These are phyloP conservation scores for Morpho achilles DNA, from an alignment of 2,888 invertebrate genomes.

Conservation along the genomic window DNA sequence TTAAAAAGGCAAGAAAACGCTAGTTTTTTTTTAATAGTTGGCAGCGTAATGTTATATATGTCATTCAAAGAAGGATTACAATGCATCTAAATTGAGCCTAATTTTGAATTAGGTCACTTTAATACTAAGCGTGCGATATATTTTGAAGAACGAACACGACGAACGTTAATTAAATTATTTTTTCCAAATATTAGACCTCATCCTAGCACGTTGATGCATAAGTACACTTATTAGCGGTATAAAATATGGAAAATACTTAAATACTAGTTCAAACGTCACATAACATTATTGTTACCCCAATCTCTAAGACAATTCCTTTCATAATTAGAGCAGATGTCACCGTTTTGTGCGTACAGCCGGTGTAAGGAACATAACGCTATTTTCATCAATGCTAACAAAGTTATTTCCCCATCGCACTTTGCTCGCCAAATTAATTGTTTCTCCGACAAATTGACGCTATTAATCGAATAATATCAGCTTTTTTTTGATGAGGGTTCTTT, in stretches of 20 bases:
- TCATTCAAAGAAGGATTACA: too few relatives aligned
- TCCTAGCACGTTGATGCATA: too few relatives aligned
- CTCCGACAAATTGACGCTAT: slow-evolving; percentile 63
- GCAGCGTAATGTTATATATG: too few relatives aligned
- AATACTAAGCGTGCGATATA: too few relatives aligned
- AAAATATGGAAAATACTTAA: background rate
- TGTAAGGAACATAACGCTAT: slow-evolving; percentile 27
- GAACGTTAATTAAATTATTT: too few relatives aligned
- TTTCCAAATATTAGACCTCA: too few relatives aligned
- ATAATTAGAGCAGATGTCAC: slow-evolving; percentile 16
- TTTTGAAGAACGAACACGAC: too few relatives aligned
- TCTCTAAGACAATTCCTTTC: slow-evolving; percentile 10
- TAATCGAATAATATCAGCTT: slow-evolving; percentile 48
- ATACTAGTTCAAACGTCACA: background rate
- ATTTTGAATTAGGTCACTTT: too few relatives aligned
- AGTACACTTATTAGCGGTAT: background rate
- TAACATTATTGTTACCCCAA: slow-evolving; percentile 4
- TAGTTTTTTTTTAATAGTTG: too few relatives aligned
- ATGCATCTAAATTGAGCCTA: too few relatives aligned
- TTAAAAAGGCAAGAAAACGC: too few relatives aligned
- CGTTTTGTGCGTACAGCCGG: slow-evolving; percentile 17
- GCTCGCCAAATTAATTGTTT: slow-evolving; percentile 43
- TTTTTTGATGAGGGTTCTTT: slow-evolving; percentile 62
- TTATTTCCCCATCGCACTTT: slow-evolving; percentile 54
- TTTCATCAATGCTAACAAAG: slow-evolving; percentile 47